phyloP scores from a whole-genome alignment of 2,113 vertebrate species.

The Dolichallabes microphthalmus region DNA sequence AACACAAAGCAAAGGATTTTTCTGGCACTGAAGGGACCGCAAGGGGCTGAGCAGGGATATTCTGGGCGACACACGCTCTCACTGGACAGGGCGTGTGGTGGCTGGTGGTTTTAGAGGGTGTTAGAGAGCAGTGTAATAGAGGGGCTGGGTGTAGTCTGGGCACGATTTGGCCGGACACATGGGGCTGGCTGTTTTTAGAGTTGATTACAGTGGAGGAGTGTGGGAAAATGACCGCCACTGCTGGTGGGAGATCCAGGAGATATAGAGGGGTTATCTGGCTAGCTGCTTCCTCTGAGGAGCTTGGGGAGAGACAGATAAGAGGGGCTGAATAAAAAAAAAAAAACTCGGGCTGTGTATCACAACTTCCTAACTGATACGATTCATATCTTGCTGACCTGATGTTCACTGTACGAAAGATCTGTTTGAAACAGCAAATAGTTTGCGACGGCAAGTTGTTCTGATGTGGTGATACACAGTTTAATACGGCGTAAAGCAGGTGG shows the following conservation, averaged over 20 bases:
- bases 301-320: neutral
- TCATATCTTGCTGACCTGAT: neutral
- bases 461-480: neutral
- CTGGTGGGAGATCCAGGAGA: constrained; percentile 1
- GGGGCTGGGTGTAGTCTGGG: constrained; percentile 35
- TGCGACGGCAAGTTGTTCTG: neutral
- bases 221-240: constrained; percentile 25
- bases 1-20: constrained; percentile 39
- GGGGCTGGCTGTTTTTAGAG: constrained; percentile 25
- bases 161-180: constrained; percentile 21
- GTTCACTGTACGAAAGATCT: neutral
- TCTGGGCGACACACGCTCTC: constrained; percentile 15
- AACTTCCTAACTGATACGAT: neutral
- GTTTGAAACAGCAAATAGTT: neutral
- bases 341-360: constrained; percentile 6
- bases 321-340: neutral
- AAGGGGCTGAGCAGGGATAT: constrained; percentile 31
- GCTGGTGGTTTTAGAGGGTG: constrained; percentile 42
- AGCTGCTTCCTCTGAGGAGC: constrained; percentile 13
- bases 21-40: constrained; percentile 21
- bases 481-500: neutral
- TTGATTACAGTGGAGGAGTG: constrained; percentile 10
- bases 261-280: constrained; percentile 34
- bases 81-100: constrained; percentile 38
- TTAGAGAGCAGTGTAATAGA: constrained; percentile 30